Evolutionary conservation across 2,797 vertebrate genomes (phyloP), one percentile per base, ranked within the genome.

Genomic region (Streptopelia turtur): DNA sequence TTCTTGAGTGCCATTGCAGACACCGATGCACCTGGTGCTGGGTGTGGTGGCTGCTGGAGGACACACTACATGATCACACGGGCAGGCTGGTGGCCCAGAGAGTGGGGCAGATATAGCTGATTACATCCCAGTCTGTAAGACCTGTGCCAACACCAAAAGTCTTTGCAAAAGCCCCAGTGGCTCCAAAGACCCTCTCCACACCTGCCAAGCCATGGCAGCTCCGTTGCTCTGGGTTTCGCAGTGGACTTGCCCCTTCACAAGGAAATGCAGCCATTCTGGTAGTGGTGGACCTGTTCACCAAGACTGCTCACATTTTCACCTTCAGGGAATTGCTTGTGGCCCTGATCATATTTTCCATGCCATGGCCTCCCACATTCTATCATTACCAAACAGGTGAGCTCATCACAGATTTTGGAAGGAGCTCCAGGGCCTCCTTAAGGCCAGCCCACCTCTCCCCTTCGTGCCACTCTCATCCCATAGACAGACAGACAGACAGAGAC

Each of bases 401-500:
- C 4, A 2, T 71, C 59, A 45, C 37, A 71, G 37, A 30, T 59
- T 71, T 65, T 78, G 14, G 59, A 33, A 39, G 39, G n/a, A 78
- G 21, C 9, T 64, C 24, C 45, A 33, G 80, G 24, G 14, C n/a
- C 21, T 75, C 17, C 23, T 81, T 47, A 82, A 82, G 28, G 39
- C 24, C 17, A 50, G 7, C 22, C 60, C 16, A 39, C 20, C 30
- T 59, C 53, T 66, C 6, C 27, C 23, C 11, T 5, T 59, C n/a
- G 25, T 0, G 4, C 17, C 33, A 75, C 14, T 6, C 22, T 24
- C 1, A 1, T 35, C 25, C 22, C 56, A 61, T 4, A 5, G 61
- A 33, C 43, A 49, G 35, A 35, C 43, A 49, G 35, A 35, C 35
- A 35, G 43, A 37, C 47, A 30, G 24, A 49, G 33, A 25, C 43